Evolutionary conservation across 1,140 invertebrate genomes (phyloP).

Genomic region (Stegodyphus mimosarum): DNA sequence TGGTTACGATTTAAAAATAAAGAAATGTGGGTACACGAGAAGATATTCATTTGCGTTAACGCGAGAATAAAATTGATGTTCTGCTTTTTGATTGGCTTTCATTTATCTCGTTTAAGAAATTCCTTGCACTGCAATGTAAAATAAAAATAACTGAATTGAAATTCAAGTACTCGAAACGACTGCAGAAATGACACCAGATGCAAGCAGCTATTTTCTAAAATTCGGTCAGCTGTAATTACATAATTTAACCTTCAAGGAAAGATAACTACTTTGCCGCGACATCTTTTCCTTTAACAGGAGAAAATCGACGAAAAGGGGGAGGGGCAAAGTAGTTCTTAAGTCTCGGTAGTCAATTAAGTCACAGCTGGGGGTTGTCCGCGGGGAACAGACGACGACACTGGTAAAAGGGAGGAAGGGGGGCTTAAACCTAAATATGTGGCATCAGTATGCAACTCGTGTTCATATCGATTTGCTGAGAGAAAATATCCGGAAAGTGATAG

Average conservation of each 20-base stretch:
- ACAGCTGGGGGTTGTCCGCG: constrained; percentile 17
- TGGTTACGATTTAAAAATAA: no score
- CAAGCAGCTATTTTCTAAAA: background rate
- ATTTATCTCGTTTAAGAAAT: no score
- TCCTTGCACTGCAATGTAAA: no score
- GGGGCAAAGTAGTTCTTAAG: background rate
- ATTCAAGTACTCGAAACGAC: no score
- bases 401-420: constrained; percentile 1
- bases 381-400: constrained; percentile 13
- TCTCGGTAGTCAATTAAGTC: constrained; percentile 52
- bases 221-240: constrained; percentile 16
- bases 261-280: background rate
- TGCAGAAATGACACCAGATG: no score
- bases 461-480: constrained; percentile 31
- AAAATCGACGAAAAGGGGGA: background rate
- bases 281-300: background rate
- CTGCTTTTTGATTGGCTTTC: no score
- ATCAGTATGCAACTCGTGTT: constrained; percentile 57
- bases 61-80: no score
- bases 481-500: background rate
- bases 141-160: no score
- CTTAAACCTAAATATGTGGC: constrained; percentile 53
- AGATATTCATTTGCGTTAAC: no score
- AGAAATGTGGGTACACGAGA: no score
- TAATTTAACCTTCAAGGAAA: constrained; percentile 16